Evolutionary conservation across 2,113 vertebrate genomes (phyloP), one percentile per base, ranked within the genome.

Genomic region (Apistogramma diplotaenia): DNA sequence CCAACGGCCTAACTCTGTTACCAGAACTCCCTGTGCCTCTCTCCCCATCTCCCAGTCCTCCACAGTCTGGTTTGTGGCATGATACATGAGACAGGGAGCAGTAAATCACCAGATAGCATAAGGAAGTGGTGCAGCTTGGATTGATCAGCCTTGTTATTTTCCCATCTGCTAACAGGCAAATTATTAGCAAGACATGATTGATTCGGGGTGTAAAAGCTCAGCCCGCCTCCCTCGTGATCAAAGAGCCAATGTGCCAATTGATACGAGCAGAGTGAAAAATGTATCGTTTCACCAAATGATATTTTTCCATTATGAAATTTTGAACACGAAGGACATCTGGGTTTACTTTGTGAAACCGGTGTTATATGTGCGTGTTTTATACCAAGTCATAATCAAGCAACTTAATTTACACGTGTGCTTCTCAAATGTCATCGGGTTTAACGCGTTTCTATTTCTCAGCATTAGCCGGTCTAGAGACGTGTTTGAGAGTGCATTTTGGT

Each of bases 71-170:
- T 90, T 87, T 90, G 87, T 79, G 88, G 86, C 60, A 6, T 74
- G 91, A 92, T 89, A 78, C 91, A 89, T 80, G 88, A 91, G 84
- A 84, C 84, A 21, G 78, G 51, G 88, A 43, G 86, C 85, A 85
- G 82, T 92, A 92, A 94, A 93, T 93, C 87, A 91, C 16, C 60
- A 76, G 87, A 85, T 92, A 87, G 84, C 87, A 76, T 70, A 82
- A 86, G 89, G 91, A 90, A 85, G 87, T 81, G 40, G 58, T 82
- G 80, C 85, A 89, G 83, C 87, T 84, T 87, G 85, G 83, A 90
- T 93, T 90, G 87, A 93, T 93, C 90, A 85, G 86, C 83, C 89
- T 78, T 89, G 89, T 93, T 92, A 89, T 90, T 89, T 91, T 85
- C 86, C 82, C 86, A 91, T 94, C 87, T 92, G 89, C 81, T 85